Base-by-base conservation (phyloP, 2,888 invertebrate species). In the Clepsis dumicolana region DNA sequence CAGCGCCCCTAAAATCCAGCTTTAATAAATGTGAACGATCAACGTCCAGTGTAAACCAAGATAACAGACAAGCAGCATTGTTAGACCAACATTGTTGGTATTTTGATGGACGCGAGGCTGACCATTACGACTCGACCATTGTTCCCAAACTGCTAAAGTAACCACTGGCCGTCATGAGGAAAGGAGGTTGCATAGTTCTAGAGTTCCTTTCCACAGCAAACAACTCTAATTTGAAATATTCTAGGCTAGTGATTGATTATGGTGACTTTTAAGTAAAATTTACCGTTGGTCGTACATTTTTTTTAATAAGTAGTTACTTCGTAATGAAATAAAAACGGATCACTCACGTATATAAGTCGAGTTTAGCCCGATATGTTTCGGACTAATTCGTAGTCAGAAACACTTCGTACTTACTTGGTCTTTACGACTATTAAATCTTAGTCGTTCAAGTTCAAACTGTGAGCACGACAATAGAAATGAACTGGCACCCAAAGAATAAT, bases 101-200 rank as follows among this genome's bases (percentile, higher is more conserved):
- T 78, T 80, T 88, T 91, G 92, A 92, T 84, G 88, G 91, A 91
- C 91, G 86, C 82, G 85, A 82, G 87, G 85, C 85, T 86, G 87
- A 85, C 90, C 90, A 83, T 81, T 81, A 76, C 79, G 76, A 76
- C 81, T 80, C 81, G 83, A 81, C 87, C 79, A 85, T 83, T 83
- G 84, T 86, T 85, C 78, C 69, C 72, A 74, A 84, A 83, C 82
- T 81, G 77, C 79, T 78, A 77, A 83, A 82, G 82, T 81, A 81
- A 81, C 81, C 79, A 73, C 79, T 73, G 73, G 73, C 78, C 77
- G 75, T 75, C 82, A 77, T 77, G 76, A 74, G 83, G 76, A 81
- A 82, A 82, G 80, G n/a, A n/a, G 79, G 80, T 79, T 77, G 79
- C 79, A 79, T 81, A 80, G 82, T 84, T 84, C 65, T 69, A 64